Evolutionary conservation across 2,113 vertebrate species (phyloP).

Genomic region (Aplodontia rufa): DNA sequence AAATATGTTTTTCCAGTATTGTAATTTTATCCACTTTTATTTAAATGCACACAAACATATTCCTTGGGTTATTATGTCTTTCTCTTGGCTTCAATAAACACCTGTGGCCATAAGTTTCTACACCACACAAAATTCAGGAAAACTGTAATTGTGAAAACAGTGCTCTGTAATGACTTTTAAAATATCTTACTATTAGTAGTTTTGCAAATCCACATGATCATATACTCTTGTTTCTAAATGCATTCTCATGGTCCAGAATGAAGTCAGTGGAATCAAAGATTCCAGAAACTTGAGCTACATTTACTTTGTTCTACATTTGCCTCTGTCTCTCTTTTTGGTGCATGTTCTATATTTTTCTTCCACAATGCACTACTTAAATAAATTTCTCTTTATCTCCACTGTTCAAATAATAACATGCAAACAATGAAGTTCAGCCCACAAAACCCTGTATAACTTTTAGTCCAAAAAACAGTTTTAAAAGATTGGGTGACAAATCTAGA

Average conservation of each 20-base stretch:
- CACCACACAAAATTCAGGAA: not conserved
- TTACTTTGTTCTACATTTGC: not conserved
- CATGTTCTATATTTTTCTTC: no score
- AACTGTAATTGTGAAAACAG: not conserved
- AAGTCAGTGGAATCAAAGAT: not conserved
- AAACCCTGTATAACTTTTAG: not conserved
- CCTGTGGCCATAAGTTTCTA: not conserved
- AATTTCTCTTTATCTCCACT: not conserved
- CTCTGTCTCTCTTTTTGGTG: not conserved
- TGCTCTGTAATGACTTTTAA: not conserved
- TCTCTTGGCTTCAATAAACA: not conserved
- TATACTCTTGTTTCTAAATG: not conserved
- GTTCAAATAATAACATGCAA: not conserved
- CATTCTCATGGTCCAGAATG: not conserved
- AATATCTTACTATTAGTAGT: not conserved
- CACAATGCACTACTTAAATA: not conserved
- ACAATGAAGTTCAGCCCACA: not conserved
- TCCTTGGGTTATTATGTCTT: not conserved
- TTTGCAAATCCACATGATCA: not conserved
- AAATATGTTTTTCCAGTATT: not conserved
- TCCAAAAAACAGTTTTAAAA: not conserved
- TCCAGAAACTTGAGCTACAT: not conserved
- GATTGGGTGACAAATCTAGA: not conserved
- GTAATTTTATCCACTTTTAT: not conserved
- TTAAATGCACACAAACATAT: not conserved